Percentiles rank a stretch among this genome's conserved stretches.
These are phyloP conservation scores for Rattus norvegicus DNA, from an alignment of 2,113 vertebrate species.

Conservation along the genomic window GRCr8 NC_086020.1:111540501-111541000, in stretches of 20 bases:
- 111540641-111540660: not conserved
- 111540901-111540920: not conserved
- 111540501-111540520: not conserved
- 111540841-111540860: not conserved
- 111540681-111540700: not conserved
- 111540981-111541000: not conserved
- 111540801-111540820: not conserved
- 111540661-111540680: not conserved
- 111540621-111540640: not conserved
- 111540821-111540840: not conserved
- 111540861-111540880: not conserved
- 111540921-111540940: not conserved
- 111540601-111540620: not conserved
- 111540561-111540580: not conserved
- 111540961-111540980: not conserved
- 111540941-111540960: not conserved
- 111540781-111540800: not conserved
- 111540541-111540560: constrained; percentile 10
- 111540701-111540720: not conserved
- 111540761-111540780: not conserved
- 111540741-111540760: not conserved
- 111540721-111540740: not conserved
- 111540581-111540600: not conserved
- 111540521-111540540: constrained; percentile 44
- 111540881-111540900: not conserved